Conservation (phyloP, 2,797 vertebrate genomes). For the Peromyscus aztecus region DNA sequence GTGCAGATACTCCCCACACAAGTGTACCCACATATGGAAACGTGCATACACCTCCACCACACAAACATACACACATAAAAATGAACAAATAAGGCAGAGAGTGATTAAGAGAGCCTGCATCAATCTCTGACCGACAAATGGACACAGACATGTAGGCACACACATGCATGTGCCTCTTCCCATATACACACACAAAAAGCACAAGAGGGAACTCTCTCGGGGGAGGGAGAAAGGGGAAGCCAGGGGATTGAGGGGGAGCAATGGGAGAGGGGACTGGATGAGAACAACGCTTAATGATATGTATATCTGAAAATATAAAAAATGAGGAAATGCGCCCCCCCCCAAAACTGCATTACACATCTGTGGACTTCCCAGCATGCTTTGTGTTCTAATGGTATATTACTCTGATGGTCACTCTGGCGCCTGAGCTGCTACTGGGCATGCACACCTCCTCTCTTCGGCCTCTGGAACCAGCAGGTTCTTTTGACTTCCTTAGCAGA, state of each 20-base stretch:
- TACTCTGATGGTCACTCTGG: neutral
- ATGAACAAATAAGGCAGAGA: too few species aligned
- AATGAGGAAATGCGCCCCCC: neutral
- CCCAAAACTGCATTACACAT: neutral
- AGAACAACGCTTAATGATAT: neutral
- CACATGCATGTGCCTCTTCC: neutral
- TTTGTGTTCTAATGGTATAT: neutral
- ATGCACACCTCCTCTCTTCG: neutral
- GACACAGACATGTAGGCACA: neutral
- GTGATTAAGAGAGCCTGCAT: neutral
- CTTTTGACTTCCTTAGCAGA: neutral
- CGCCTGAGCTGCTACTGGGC: rapidly evolving
- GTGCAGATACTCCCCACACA: neutral
- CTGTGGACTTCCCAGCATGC: neutral
- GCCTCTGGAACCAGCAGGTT: neutral
- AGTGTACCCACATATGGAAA: neutral
- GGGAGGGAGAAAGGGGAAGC: neutral
- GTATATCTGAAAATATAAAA: neutral
- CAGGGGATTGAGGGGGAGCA: too few species aligned
- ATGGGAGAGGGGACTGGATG: neutral
- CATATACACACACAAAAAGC: neutral
- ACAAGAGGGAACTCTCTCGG: neutral
- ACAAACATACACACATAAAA: neutral
- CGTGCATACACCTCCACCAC: too few species aligned
- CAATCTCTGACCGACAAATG: neutral